These are phyloP conservation scores for Burhinus bistriatus DNA, from an alignment of 2,113 vertebrate genomes.

Conservation along the genomic window DNA sequence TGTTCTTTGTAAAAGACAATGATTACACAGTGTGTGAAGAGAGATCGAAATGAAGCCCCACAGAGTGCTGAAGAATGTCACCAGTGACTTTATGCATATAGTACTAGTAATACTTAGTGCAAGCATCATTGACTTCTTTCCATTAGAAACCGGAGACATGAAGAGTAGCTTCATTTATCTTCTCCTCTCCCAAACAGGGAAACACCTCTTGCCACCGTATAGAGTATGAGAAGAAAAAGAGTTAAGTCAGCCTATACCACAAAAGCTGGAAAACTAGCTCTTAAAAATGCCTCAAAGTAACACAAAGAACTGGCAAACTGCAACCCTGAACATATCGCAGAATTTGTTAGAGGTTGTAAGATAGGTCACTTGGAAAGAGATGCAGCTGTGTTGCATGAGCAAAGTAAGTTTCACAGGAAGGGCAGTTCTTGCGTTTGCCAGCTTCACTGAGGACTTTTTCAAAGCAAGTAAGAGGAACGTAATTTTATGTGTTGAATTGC, in stretches of 20 bases:
- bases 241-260: not conserved
- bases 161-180: not conserved
- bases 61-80: not conserved
- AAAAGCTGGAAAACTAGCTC: not conserved
- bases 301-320: not conserved
- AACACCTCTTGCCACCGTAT: not conserved
- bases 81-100: not conserved
- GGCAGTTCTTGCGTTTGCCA: not conserved
- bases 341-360: not conserved
- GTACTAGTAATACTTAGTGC: not conserved
- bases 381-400: not conserved
- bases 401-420: not conserved
- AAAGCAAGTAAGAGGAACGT: not conserved
- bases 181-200: not conserved
- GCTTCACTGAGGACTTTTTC: not conserved
- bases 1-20: constrained; percentile 53
- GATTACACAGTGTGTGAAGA: constrained; percentile 45
- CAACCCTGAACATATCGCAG: not conserved
- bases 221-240: not conserved
- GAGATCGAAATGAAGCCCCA: constrained; percentile 43
- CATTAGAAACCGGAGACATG: not conserved
- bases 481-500: not conserved
- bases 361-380: not conserved
- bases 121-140: not conserved
- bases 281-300: not conserved